Conservation (phyloP, 2,888 invertebrate species). For the Leuctra nigra region DNA sequence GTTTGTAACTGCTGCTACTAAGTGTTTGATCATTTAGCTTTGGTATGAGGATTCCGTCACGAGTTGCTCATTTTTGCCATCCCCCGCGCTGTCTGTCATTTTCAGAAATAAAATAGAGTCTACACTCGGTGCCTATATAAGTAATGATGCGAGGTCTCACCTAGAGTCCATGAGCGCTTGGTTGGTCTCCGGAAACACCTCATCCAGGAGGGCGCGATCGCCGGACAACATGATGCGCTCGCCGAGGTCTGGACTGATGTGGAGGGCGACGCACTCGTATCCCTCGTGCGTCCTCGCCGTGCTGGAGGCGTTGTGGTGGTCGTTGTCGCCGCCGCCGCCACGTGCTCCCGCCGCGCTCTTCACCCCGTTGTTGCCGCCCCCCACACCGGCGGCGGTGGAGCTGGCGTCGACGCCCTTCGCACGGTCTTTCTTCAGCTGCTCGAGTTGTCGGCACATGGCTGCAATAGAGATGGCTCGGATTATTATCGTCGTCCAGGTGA, state of each 20-base stretch:
- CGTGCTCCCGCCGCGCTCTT: conserved; percentile 31
- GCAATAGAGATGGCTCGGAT: no score
- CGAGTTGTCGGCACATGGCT: conserved; percentile 68
- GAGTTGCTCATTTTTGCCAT: no score
- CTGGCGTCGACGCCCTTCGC: conserved; percentile 48
- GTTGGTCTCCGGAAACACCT: conserved; percentile 68
- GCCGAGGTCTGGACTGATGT: conserved; percentile 73
- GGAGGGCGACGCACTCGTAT: conserved; percentile 73
- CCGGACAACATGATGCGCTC: conserved; percentile 78
- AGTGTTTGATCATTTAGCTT: no score
- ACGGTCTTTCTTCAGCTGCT: conserved; percentile 63
- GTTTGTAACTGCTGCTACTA: no score
- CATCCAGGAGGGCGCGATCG: conserved; percentile 66
- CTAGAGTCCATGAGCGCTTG: conserved; percentile 74
- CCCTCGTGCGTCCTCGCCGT: conserved; percentile 18
- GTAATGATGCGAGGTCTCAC: conserved; percentile 68
- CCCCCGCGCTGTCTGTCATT: no score
- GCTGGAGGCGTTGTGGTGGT: conserved; percentile 23
- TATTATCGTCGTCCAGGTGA: no score
- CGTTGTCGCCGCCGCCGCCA: conserved; percentile 31
- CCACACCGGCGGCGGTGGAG: conserved; percentile 30
- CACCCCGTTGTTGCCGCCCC: conserved; percentile 30
- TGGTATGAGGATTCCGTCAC: no score
- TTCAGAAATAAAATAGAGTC: no score
- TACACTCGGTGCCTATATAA: no score